Base-by-base conservation (phyloP, 2,113 vertebrate species). In the Bubo scandiacus region DNA sequence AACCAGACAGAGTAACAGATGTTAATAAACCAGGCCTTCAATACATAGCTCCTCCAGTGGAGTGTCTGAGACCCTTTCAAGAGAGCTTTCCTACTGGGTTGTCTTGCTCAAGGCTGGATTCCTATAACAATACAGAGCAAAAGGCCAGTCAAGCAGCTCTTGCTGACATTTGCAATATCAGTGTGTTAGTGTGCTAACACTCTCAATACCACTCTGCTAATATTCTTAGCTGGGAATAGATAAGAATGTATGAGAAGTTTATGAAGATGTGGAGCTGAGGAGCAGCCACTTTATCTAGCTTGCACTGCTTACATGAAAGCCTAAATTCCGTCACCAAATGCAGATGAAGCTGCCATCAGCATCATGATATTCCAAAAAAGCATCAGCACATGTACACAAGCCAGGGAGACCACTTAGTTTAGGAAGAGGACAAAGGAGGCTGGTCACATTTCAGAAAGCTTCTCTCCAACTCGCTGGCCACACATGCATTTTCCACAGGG, bases 201-300 rank as follows among this genome's bases (percentile, higher is more conserved):
- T 36, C 32, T 62, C 6, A 3, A 5, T 5, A 62, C 6, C 36
- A 32, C 29, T 66, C 14, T 32, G 54, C 21, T 61, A 38, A 63
- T 21, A 59, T 26, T 65, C 40, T 61, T 27, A 51, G 8, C 21
- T 72, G 36, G 30, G 9, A 72, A 68, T 17, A 72, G n/a, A 36
- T 0, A 52, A 36, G 12, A 88, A 63, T 0, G 1, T 19, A 22
- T 6, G 21, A 77, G 12, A 14, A 40, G 9, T 23, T 88, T 27
- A 63, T 55, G 62, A 68, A 67, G 52, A 57, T 10, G 18, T 21
- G 12, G 14, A 77, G 10, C 27, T 3, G 3, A 81, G 42, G 7
- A 89, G 12, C 2, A 10, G 11, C 11, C 21, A 7, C 2, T 0
- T 73, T 29, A 40, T n/a, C 32, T 20, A 3, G 0, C 0, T 2